Evolutionary conservation across 2,797 vertebrate genomes (phyloP).

Genomic region (Sebastolobus altivelis): DNA sequence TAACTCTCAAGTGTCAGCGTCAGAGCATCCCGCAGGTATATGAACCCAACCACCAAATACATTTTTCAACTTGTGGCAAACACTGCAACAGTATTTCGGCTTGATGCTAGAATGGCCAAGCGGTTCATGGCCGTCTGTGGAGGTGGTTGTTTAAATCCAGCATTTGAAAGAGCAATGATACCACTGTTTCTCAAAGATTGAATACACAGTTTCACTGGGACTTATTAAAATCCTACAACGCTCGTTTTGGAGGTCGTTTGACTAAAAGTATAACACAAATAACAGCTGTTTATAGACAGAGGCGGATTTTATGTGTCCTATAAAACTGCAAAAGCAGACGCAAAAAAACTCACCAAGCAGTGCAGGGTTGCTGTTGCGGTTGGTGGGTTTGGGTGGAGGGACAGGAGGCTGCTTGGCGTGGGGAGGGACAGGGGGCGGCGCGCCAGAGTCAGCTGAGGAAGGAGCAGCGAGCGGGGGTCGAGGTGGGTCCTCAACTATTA

Average conservation of each 20-base stretch:
- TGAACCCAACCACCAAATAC: background rate
- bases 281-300: conserved; percentile 7
- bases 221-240: background rate
- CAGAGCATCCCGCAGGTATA: background rate
- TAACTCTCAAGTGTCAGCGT: background rate
- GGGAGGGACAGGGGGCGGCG: conserved; percentile 74
- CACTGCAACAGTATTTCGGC: background rate
- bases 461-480: conserved; percentile 15
- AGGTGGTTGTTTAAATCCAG: background rate
- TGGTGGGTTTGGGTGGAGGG: conserved; percentile 93
- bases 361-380: conserved; percentile 90
- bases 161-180: background rate
- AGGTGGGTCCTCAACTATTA: conserved; percentile 61
- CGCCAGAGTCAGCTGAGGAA: conserved; percentile 33
- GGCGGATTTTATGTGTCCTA: background rate
- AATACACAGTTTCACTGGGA: background rate
- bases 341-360: conserved; percentile 88
- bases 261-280: background rate
- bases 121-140: background rate
- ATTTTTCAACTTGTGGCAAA: background rate
- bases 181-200: background rate
- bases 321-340: background rate
- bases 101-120: no score
- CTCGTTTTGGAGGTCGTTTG: background rate
- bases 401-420: conserved; percentile 90